phyloP scores from a whole-genome alignment of 2,888 invertebrate species.

The Heterodera filipjevi region DNA sequence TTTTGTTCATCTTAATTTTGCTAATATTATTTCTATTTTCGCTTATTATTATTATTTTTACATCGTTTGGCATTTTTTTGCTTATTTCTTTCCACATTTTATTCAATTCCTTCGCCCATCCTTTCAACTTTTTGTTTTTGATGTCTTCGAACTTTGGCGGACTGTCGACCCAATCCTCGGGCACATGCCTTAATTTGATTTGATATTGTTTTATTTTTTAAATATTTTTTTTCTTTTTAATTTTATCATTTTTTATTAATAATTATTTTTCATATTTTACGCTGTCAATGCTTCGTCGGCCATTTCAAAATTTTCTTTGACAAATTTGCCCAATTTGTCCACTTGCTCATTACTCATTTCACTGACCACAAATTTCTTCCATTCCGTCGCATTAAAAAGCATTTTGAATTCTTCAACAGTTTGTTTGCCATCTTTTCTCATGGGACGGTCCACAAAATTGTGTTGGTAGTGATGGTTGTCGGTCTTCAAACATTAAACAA shows the following conservation, averaged over 20 bases:
- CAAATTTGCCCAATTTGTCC: conserved; percentile 2
- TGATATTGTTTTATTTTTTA: not conserved
- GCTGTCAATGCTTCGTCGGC: conserved; percentile 37
- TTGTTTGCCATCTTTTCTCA: conserved; percentile 34
- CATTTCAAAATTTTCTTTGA: conserved; percentile 42
- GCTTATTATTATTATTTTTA: no score
- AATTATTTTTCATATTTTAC: not conserved
- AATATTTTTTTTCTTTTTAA: not conserved
- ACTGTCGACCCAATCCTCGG: conserved; percentile 27
- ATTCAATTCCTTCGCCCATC: conserved; percentile 75
- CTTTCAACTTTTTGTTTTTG: conserved; percentile 74
- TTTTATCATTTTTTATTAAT: no score
- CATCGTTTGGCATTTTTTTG: conserved; percentile 68
- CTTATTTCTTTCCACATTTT: conserved; percentile 68
- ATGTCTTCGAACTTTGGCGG: conserved; percentile 78
- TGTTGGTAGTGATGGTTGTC: no score
- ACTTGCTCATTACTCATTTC: not conserved
- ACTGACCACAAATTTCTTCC: conserved; percentile 35
- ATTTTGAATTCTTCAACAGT: conserved; percentile 6
- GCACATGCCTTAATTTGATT: not conserved
- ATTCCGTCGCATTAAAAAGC: conserved; percentile 20
- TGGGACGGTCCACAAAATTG: no score
- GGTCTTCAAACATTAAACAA: no score
- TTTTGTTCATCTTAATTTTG: conserved; percentile 68
- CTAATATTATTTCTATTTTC: no score